Conservation (phyloP, 2,888 invertebrate species). For the Stegana nigrithorax region DNA sequence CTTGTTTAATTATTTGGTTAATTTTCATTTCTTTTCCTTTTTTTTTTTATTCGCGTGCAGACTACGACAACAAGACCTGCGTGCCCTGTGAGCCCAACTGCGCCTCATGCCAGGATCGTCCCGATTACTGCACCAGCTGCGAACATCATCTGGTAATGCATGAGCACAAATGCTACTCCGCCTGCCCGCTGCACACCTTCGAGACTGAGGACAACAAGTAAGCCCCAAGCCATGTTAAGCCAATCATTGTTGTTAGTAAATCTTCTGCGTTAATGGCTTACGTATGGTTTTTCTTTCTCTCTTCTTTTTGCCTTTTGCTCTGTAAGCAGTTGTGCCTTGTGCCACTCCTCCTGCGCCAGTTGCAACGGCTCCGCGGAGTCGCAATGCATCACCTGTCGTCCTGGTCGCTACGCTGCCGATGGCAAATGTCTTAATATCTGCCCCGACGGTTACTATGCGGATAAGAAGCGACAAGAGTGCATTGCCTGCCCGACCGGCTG, state of each 20-base stretch:
- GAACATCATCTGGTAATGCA: constrained; percentile 88
- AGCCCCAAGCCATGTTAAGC: too few species aligned
- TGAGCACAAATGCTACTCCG: constrained; percentile 83
- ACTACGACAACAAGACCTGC: constrained; percentile 80
- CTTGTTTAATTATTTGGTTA: background rate
- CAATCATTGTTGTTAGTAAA: too few species aligned
- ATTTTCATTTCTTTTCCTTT: constrained; percentile 14
- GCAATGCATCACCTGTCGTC: constrained; percentile 85
- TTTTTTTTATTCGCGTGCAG: constrained; percentile 70
- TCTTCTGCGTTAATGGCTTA: too few species aligned
- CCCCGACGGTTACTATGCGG: constrained; percentile 80
- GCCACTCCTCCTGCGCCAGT: constrained; percentile 83
- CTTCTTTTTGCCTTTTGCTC: too few species aligned
- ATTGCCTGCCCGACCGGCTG: constrained; percentile 83
- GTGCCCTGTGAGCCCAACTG: constrained; percentile 89
- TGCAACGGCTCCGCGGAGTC: constrained; percentile 82
- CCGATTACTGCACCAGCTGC: constrained; percentile 87
- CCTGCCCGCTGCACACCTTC: constrained; percentile 84
- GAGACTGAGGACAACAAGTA: constrained; percentile 86
- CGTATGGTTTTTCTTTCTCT: too few species aligned
- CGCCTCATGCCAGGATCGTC: constrained; percentile 84
- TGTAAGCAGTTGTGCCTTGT: constrained; percentile 76
- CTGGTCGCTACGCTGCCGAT: constrained; percentile 77
- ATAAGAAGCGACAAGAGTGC: constrained; percentile 84
- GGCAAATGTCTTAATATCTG: constrained; percentile 81